phyloP scores from a whole-genome alignment of 92 coral and sea anemone genomes.

The Phymanthus crucifer region DNA sequence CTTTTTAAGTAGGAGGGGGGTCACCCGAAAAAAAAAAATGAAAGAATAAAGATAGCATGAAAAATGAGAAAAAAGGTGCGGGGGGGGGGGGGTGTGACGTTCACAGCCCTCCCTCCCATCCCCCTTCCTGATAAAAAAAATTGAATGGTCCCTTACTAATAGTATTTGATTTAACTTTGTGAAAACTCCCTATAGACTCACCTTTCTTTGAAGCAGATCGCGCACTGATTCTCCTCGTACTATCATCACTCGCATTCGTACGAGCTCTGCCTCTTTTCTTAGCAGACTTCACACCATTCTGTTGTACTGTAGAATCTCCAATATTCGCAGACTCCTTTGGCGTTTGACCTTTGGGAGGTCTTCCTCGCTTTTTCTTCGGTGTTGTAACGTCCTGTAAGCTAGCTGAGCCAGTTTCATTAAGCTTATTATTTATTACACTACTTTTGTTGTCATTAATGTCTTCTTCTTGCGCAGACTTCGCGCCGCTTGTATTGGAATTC shows the following conservation, averaged over 20 bases:
- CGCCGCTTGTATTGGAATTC: neutral
- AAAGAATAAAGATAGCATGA: too few species aligned
- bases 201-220: constrained; percentile 27
- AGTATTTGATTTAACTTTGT: too few species aligned
- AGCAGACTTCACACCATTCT: neutral
- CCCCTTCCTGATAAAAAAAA: too few species aligned
- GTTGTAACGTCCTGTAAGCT: neutral
- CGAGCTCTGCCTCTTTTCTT: constrained; percentile 11
- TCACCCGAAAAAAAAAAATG: too few species aligned
- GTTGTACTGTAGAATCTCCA: neutral
- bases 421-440: neutral
- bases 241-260: neutral
- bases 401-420: neutral
- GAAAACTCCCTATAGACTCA: neutral
- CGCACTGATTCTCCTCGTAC: constrained; percentile 2
- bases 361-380: constrained; percentile 32
- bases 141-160: too few species aligned
- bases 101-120: too few species aligned
- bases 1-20: too few species aligned
- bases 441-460: constrained; percentile 3
- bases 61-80: too few species aligned
- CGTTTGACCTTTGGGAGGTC: neutral
- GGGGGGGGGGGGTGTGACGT: too few species aligned
- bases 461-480: constrained; percentile 20
- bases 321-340: neutral